phyloP scores from a whole-genome alignment of 1,140 invertebrate genomes.

The Diorhabda elongata region DNA sequence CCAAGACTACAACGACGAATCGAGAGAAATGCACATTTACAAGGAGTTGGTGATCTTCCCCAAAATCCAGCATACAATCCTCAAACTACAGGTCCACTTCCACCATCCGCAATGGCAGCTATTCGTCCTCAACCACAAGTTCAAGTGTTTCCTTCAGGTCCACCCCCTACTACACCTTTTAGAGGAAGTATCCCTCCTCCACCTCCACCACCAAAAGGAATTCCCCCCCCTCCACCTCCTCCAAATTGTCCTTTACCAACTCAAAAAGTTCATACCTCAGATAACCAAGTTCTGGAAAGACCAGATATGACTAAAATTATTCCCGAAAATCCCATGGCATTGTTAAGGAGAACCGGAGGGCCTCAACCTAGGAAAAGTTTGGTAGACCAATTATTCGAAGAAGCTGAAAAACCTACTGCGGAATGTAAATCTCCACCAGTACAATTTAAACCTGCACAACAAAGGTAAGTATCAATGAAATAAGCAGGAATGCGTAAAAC shows the following conservation, averaged over 20 bases:
- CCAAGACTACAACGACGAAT: conserved; percentile 83
- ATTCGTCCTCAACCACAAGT: conserved; percentile 65
- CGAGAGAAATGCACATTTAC: conserved; percentile 62
- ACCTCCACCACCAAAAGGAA: conserved; percentile 47
- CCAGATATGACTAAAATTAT: conserved; percentile 63
- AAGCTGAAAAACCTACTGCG: conserved; percentile 15
- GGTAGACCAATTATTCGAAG: conserved; percentile 31
- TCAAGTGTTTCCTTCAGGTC: conserved; percentile 62
- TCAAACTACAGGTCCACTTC: conserved; percentile 46
- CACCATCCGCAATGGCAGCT: conserved; percentile 52
- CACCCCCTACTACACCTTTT: conserved; percentile 49
- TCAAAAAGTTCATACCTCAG: conserved; percentile 46
- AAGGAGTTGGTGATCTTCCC: conserved; percentile 50
- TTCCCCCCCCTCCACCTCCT: conserved; percentile 55
- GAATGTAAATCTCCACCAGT: conserved; percentile 46
- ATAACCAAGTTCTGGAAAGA: conserved; percentile 49
- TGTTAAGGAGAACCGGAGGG: conserved; percentile 50
- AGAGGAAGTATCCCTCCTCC: conserved; percentile 25
- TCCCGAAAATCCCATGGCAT: conserved; percentile 61
- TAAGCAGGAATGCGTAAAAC: neutral
- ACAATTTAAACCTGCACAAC: conserved; percentile 38
- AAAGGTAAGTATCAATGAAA: conserved; percentile 4
- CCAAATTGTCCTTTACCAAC: conserved; percentile 48
- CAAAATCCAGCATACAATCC: conserved; percentile 42
- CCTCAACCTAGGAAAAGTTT: conserved; percentile 44